Percentiles rank a stretch among this genome's conserved stretches.
phyloP scores from a whole-genome alignment of 2,113 vertebrate species.

The Cochlearius cochlearius region DNA sequence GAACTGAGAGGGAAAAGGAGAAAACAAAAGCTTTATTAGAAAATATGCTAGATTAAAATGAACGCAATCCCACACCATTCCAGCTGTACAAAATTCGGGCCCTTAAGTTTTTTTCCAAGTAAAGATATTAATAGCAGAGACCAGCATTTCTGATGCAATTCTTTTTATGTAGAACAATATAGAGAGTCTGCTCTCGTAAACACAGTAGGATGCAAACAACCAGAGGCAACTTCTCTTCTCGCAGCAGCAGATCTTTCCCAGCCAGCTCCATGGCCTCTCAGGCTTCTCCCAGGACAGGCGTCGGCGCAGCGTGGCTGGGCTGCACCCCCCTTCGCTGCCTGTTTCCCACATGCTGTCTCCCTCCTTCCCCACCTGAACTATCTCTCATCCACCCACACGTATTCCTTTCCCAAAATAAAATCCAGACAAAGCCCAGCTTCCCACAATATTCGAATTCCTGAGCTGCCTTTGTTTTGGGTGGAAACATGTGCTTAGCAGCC shows the following conservation, averaged over 20 bases:
- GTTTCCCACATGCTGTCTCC: not conserved
- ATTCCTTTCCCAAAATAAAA: conserved; percentile 21
- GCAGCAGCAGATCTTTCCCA: conserved; percentile 3
- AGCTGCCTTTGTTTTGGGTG: conserved; percentile 12
- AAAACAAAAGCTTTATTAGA: not conserved
- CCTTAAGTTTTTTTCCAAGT: not conserved
- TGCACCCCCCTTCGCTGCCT: not conserved
- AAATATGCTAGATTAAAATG: not conserved
- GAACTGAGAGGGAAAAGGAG: not conserved
- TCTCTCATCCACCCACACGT: not conserved
- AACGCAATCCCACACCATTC: not conserved
- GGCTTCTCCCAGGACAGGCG: not conserved
- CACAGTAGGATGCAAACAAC: conserved; percentile 17
- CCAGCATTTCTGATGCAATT: not conserved
- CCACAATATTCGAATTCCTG: conserved; percentile 18
- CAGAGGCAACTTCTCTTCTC: not conserved
- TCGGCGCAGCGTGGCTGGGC: not conserved
- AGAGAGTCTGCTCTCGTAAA: conserved; percentile 6
- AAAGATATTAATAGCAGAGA: conserved; percentile 37
- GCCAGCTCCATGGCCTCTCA: not conserved
- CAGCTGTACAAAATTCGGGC: not conserved
- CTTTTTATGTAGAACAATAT: conserved; percentile 40
- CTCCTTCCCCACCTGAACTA: conserved; percentile 28
- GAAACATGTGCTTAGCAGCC: not conserved
- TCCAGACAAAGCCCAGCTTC: conserved; percentile 14